phyloP scores from a whole-genome alignment of 2,797 vertebrate genomes.

The Miichthys miiuy region DNA sequence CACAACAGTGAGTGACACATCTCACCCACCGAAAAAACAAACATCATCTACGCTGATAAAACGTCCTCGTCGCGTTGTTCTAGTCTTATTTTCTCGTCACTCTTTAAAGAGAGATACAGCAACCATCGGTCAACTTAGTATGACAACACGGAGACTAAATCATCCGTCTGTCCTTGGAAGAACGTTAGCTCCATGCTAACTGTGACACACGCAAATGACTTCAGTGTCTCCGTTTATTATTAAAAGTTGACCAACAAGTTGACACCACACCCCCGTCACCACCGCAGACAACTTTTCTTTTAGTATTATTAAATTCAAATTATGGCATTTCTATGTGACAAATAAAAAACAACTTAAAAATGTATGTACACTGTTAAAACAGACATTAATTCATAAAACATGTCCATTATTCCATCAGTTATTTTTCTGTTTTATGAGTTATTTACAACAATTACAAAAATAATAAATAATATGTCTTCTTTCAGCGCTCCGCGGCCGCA shows the following conservation, averaged over 20 bases:
- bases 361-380: constrained; percentile 59
- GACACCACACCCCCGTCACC: neutral
- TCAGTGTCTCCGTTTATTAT: neutral
- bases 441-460: constrained; percentile 70
- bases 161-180: neutral
- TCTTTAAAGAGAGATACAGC: neutral
- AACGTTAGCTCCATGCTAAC: constrained; percentile 2
- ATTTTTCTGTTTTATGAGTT: constrained; percentile 44
- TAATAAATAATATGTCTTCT: constrained; percentile 45
- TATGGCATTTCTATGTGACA: constrained; percentile 27
- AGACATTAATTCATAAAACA: constrained; percentile 57
- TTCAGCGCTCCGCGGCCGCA: constrained; percentile 20
- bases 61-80: neutral
- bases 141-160: neutral
- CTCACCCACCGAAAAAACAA: neutral
- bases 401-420: constrained; percentile 31
- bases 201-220: neutral
- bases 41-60: constrained; percentile 14
- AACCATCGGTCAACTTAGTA: neutral
- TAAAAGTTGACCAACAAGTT: neutral
- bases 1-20: constrained; percentile 33
- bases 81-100: neutral
- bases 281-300: neutral
- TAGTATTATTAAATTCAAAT: constrained; percentile 16
- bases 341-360: constrained; percentile 54